Percentiles rank a stretch among this genome's conserved stretches.
phyloP scores from a whole-genome alignment of 2,888 invertebrate genomes.

The Eilema depressum region DNA sequence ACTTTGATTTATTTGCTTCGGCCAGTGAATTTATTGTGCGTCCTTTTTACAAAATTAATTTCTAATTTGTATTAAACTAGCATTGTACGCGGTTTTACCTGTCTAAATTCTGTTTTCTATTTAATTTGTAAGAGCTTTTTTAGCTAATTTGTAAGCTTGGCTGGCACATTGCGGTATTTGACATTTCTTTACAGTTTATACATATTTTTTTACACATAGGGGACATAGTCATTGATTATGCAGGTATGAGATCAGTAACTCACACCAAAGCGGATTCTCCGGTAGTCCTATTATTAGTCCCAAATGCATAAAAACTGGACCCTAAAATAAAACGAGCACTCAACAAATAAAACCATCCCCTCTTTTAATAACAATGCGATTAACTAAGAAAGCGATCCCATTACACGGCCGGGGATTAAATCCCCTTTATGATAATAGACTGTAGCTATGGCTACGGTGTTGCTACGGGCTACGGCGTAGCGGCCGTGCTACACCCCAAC shows the following conservation, averaged over 20 bases:
- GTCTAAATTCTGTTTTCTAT: no score
- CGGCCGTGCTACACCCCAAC: slow-evolving; percentile 1
- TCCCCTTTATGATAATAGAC: slow-evolving; percentile 41
- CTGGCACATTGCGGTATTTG: no score
- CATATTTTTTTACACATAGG: no score
- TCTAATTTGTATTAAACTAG: not conserved
- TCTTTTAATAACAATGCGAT: slow-evolving; percentile 27
- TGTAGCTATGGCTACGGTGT: slow-evolving; percentile 23
- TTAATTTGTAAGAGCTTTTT: no score
- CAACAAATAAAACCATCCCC: not conserved
- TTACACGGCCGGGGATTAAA: slow-evolving; percentile 27
- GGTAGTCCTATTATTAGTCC: no score
- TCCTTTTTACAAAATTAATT: not conserved
- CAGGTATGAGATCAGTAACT: no score
- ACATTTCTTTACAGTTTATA: no score
- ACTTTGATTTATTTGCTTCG: slow-evolving; percentile 10
- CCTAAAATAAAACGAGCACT: not conserved
- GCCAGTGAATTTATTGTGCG: not conserved
- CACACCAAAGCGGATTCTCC: no score
- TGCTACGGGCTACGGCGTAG: slow-evolving; percentile 23
- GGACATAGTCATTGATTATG: no score
- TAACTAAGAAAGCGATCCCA: slow-evolving; percentile 37
- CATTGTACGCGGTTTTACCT: no score
- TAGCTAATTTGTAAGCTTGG: no score
- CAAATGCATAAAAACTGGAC: not conserved